phyloP scores from a whole-genome alignment of 2,888 invertebrate species.

The Netelia fuscicornis region DNA sequence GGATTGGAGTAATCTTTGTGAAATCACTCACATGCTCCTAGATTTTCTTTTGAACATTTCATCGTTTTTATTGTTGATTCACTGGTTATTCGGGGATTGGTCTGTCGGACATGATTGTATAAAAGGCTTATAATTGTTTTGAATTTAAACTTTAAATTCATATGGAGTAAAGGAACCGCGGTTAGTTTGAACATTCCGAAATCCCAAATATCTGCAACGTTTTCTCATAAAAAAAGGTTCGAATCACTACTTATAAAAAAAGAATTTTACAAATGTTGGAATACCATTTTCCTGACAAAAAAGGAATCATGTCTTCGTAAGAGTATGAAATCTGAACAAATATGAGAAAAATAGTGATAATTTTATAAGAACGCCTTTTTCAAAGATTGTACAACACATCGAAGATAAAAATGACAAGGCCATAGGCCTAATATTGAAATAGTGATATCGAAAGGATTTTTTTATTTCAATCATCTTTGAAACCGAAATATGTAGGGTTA shows the following conservation, averaged over 20 bases:
- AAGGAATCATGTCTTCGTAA: too few relatives aligned
- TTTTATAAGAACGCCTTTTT: too few relatives aligned
- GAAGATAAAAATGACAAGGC: too few relatives aligned
- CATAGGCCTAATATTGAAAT: too few relatives aligned
- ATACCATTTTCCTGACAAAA: too few relatives aligned
- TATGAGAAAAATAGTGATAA: too few relatives aligned
- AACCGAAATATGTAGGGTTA: too few relatives aligned
- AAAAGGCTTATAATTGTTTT: background rate
- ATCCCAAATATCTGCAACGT: background rate
- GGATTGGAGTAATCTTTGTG: background rate
- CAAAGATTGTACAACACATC: too few relatives aligned
- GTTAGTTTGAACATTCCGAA: background rate
- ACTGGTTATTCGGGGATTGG: background rate
- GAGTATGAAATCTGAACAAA: too few relatives aligned
- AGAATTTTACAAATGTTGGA: too few relatives aligned
- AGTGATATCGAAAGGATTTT: too few relatives aligned
- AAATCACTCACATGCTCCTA: conserved; percentile 57
- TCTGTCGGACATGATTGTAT: background rate
- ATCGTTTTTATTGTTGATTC: conserved; percentile 54
- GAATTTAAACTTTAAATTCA: background rate
- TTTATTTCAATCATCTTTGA: too few relatives aligned
- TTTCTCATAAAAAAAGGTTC: background rate
- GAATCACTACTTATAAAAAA: background rate
- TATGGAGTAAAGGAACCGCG: background rate
- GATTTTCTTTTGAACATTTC: conserved; percentile 68